Percentiles rank a stretch among this genome's conserved stretches.
Conservation (phyloP, 2,888 invertebrate species). For the Carpatolechia fugitivella region DNA sequence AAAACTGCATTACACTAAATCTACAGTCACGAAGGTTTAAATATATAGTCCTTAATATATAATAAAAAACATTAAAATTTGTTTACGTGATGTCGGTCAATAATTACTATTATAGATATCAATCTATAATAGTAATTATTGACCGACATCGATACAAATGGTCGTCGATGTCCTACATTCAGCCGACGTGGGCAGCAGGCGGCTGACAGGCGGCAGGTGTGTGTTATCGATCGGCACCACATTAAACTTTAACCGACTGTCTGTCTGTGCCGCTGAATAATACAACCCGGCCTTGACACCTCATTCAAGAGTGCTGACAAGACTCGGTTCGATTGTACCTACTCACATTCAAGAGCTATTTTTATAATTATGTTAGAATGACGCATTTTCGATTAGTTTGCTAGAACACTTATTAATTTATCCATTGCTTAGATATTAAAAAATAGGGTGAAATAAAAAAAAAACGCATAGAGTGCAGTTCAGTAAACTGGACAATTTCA, state of each 20-base stretch:
- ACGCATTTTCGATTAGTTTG: too few species aligned
- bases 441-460: too few species aligned
- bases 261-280: constrained; percentile 56
- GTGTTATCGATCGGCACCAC: constrained; percentile 56
- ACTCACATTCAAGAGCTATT: neutral
- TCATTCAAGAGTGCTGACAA: constrained; percentile 23
- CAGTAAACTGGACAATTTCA: too few species aligned
- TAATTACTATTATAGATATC: constrained; percentile 12
- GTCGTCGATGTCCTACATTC: constrained; percentile 34
- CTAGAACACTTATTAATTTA: too few species aligned
- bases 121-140: constrained; percentile 19
- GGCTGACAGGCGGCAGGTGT: constrained; percentile 41
- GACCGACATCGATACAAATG: neutral
- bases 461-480: too few species aligned
- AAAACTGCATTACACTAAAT: too few species aligned
- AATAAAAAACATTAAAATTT: too few species aligned
- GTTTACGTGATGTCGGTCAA: too few species aligned
- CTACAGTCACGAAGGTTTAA: too few species aligned
- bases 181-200: constrained; percentile 20
- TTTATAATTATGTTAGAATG: too few species aligned
- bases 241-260: constrained; percentile 67
- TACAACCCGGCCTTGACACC: constrained; percentile 55
- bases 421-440: too few species aligned
- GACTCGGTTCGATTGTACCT: constrained; percentile 6
- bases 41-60: too few species aligned